Evolutionary conservation across 2,888 invertebrate species (phyloP).

Genomic region (Drosophila glabriapex): DNA sequence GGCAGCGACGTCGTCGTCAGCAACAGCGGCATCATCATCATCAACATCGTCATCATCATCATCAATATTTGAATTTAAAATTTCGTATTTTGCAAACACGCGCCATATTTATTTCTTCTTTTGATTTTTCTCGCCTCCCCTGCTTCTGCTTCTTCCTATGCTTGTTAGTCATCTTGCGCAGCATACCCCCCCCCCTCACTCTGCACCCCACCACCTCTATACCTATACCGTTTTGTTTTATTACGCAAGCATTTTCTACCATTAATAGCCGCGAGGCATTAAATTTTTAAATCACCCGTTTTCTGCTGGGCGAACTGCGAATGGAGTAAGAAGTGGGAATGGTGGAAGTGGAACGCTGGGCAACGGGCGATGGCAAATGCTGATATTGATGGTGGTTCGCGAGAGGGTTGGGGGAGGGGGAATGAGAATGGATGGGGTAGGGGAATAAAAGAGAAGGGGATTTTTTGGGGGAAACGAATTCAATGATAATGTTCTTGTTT

Average conservation of each 20-base stretch:
- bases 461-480: constrained; percentile 18
- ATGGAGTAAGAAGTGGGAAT: constrained; percentile 9
- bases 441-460: not conserved
- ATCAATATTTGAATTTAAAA: constrained; percentile 81
- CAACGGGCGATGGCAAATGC: constrained; percentile 13
- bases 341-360: constrained; percentile 18
- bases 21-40: constrained; percentile 10
- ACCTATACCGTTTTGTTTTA: constrained; percentile 71
- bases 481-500: constrained; percentile 50
- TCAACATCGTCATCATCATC: constrained; percentile 52
- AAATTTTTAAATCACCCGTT: constrained; percentile 78
- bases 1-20: constrained; percentile 9
- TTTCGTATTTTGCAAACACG: constrained; percentile 75
- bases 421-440: too few relatives aligned
- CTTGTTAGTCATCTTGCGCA: constrained; percentile 44
- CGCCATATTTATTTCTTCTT: constrained; percentile 82
- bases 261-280: constrained; percentile 82
- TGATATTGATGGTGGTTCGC: constrained; percentile 29
- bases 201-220: not conserved
- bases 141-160: constrained; percentile 11
- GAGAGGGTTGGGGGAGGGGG: not conserved
- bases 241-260: constrained; percentile 80
- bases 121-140: constrained; percentile 69
- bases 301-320: constrained; percentile 15
- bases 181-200: constrained; percentile 20